Evolutionary conservation across 2,113 vertebrate species (phyloP), one percentile per base, ranked within the genome.

Genomic region (Cyphomyrus plagiostoma): DNA sequence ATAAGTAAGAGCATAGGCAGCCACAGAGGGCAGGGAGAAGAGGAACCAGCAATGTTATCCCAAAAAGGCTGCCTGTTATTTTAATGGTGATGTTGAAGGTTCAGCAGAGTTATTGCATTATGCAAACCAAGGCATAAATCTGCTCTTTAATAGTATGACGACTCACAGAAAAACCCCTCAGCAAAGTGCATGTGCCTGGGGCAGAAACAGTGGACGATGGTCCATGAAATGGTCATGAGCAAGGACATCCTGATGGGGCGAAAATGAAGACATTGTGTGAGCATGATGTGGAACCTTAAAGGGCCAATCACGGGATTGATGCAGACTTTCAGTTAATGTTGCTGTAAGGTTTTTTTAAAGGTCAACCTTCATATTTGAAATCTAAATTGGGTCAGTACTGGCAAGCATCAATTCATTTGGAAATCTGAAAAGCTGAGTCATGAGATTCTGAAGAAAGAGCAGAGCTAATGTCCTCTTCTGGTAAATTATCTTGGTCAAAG

Each of bases 331-430:
- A 95, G 95, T 96, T 94, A 94, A 92, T 94, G 92, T 95, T 96
- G 95, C 97, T 97, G 94, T 93, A 94, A 96, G 96, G 96, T 95
- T 95, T 93, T 96, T 94, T 96, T 91, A 96, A 97, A 96, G 96
- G 94, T 97, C 97, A 96, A 95, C 94, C 95, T 96, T 96, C 92
- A 93, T 95, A 94, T 96, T 94, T 35, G 70, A 91, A 93, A 93
- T 91, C 90, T 95, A 94, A 97, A 96, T 94, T 92, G 95, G 96
- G 91, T 94, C 95, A 96, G 95, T 94, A 94, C 94, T 94, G 93
- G 93, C 91, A 89, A 90, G 93, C 89, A 90, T 93, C 92, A 91
- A 95, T 95, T 94, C 88, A 91, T 89, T 91, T 91, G 88, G 88
- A 15, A 87, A 85, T 90, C 89, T 89, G 91, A 91, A 91, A 50